These are phyloP conservation scores for Mythimna lalbum DNA, from an alignment of 2,888 invertebrate species.

Conservation along the genomic window DNA sequence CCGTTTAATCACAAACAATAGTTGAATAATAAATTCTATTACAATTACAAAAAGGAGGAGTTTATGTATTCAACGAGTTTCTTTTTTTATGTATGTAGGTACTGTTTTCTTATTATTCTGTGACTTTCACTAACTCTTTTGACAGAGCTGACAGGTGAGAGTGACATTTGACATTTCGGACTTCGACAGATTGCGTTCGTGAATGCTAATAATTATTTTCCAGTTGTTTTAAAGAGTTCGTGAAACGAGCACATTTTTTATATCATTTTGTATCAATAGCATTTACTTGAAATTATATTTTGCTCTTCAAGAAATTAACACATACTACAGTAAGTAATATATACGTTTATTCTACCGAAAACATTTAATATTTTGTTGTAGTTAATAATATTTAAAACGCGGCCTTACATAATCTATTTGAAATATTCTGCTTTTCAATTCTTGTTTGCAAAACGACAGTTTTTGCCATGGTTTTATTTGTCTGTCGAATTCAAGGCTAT, in stretches of 20 bases:
- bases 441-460: constrained; percentile 37
- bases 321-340: constrained; percentile 39
- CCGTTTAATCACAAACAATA: background rate
- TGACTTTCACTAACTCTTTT: constrained; percentile 10
- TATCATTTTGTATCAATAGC: constrained; percentile 9
- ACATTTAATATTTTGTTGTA: background rate
- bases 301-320: constrained; percentile 13
- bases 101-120: background rate
- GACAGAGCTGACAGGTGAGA: constrained; percentile 6
- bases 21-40: background rate
- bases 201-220: background rate
- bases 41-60: background rate
- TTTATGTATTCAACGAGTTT: background rate
- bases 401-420: constrained; percentile 64
- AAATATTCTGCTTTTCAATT: constrained; percentile 33
- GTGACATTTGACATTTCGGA: constrained; percentile 8
- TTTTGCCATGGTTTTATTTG: constrained; percentile 43
- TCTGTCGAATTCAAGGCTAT: constrained; percentile 63
- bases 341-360: background rate
- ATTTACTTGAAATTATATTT: constrained; percentile 11
- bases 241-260: constrained; percentile 12
- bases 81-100: background rate
- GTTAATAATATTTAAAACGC: constrained; percentile 19
- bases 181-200: background rate
- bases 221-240: constrained; percentile 32